These are phyloP conservation scores for Eriocheir sinensis DNA, from an alignment of 1,140 invertebrate species.

Conservation along the genomic window DNA sequence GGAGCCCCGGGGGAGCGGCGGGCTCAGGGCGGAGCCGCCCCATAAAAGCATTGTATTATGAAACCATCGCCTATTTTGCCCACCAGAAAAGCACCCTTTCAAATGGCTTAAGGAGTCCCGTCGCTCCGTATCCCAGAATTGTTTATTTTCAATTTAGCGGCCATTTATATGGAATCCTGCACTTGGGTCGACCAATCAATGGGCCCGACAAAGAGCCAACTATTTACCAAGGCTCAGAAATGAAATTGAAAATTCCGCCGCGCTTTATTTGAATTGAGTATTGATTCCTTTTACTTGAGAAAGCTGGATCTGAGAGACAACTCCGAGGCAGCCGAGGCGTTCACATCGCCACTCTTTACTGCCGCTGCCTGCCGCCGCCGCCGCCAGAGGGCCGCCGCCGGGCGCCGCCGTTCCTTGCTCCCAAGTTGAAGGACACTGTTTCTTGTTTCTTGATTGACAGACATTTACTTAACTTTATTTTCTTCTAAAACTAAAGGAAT, in stretches of 20 bases:
- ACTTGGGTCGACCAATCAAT: constrained; percentile 76
- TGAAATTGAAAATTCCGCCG: constrained; percentile 78
- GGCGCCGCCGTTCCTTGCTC: too few species aligned
- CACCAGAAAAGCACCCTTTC: constrained; percentile 77
- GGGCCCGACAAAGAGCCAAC: constrained; percentile 70
- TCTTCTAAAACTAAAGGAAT: too few species aligned
- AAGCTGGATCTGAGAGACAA: constrained; percentile 75
- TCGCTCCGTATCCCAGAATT: constrained; percentile 75
- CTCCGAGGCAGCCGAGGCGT: constrained; percentile 34
- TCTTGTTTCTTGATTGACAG: too few species aligned
- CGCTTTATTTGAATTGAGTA: constrained; percentile 78
- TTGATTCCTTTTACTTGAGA: constrained; percentile 76
- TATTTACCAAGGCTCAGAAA: constrained; percentile 79
- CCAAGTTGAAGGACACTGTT: too few species aligned
- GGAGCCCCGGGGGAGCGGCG: constrained; percentile 8
- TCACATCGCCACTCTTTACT: constrained; percentile 38
- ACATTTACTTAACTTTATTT: too few species aligned
- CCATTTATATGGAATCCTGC: constrained; percentile 78
- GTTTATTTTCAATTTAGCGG: constrained; percentile 78
- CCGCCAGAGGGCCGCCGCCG: background rate
- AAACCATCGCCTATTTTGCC: constrained; percentile 75
- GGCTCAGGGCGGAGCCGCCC: constrained; percentile 50
- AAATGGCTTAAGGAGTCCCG: constrained; percentile 76
- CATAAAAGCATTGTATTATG: constrained; percentile 77
- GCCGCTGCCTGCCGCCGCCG: background rate